phyloP scores from a whole-genome alignment of 2,888 invertebrate genomes.

The Leptopilina myrica region DNA sequence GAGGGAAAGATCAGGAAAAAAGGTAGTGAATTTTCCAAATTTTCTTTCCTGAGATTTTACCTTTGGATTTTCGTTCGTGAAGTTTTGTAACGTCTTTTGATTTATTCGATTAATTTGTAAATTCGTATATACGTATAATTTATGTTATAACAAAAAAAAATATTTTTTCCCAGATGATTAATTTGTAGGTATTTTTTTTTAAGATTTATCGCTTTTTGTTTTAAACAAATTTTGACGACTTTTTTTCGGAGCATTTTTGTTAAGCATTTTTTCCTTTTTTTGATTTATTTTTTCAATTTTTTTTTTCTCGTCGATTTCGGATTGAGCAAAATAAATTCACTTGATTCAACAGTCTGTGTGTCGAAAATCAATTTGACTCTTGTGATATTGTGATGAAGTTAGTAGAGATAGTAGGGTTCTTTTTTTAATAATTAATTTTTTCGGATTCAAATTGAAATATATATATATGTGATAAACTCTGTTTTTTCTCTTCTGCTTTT shows the following conservation, averaged over 20 bases:
- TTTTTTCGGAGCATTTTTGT: slow-evolving; percentile 14
- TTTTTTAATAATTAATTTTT: neutral
- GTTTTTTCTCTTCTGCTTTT: slow-evolving; percentile 8
- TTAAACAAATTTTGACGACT: neutral
- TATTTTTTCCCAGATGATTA: neutral
- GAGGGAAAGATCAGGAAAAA: slow-evolving; percentile 27
- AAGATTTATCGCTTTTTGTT: neutral
- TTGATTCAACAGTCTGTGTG: slow-evolving; percentile 31
- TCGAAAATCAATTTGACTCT: slow-evolving; percentile 31
- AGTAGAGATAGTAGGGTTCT: slow-evolving; percentile 15
- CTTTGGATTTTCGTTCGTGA: slow-evolving; percentile 15
- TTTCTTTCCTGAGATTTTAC: slow-evolving; percentile 16
- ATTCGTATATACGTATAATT: neutral
- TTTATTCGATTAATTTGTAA: neutral
- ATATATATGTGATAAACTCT: slow-evolving; percentile 14
- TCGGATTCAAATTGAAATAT: neutral
- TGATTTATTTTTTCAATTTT: neutral
- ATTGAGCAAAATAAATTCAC: slow-evolving; percentile 28
- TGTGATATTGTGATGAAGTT: slow-evolving; percentile 33
- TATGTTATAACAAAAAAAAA: neutral
- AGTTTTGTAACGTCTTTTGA: slow-evolving; percentile 34
- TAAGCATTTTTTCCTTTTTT: neutral
- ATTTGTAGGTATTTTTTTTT: neutral
- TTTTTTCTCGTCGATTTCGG: slow-evolving; percentile 9
- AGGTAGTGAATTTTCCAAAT: slow-evolving; percentile 2